These are phyloP conservation scores for Prietella phreatophila DNA, from an alignment of 2,113 vertebrate species.

Conservation along the genomic window DNA sequence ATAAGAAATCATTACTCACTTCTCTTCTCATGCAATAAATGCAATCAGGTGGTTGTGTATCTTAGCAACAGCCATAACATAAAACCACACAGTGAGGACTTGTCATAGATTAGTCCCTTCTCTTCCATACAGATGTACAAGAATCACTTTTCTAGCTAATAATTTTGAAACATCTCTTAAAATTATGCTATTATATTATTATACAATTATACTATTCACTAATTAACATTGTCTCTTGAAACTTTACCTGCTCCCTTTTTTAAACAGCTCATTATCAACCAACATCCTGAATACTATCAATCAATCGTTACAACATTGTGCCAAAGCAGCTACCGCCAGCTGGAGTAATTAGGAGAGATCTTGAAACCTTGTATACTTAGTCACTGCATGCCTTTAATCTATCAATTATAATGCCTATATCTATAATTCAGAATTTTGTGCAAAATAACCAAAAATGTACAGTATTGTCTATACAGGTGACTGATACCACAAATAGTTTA, in stretches of 20 bases:
- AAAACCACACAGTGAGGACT: neutral
- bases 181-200: neutral
- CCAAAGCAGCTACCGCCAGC: neutral
- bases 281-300: neutral
- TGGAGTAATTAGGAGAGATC: neutral
- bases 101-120: neutral
- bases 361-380: neutral
- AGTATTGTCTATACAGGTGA: neutral
- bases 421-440: neutral
- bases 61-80: slow-evolving; percentile 4
- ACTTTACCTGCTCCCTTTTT: neutral
- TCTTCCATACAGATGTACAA: no score
- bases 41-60: neutral
- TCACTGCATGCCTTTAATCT: neutral
- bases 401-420: neutral
- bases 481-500: neutral
- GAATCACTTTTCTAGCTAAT: neutral
- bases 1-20: slow-evolving; percentile 13
- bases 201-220: neutral
- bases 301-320: neutral
- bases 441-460: neutral
- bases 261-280: neutral
- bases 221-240: neutral
- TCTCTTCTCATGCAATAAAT: neutral
- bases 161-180: neutral